Percentiles rank a stretch among this genome's conserved stretches.
phyloP scores from a whole-genome alignment of 2,797 vertebrate genomes.

The Crocodylus rhombifer region DNA sequence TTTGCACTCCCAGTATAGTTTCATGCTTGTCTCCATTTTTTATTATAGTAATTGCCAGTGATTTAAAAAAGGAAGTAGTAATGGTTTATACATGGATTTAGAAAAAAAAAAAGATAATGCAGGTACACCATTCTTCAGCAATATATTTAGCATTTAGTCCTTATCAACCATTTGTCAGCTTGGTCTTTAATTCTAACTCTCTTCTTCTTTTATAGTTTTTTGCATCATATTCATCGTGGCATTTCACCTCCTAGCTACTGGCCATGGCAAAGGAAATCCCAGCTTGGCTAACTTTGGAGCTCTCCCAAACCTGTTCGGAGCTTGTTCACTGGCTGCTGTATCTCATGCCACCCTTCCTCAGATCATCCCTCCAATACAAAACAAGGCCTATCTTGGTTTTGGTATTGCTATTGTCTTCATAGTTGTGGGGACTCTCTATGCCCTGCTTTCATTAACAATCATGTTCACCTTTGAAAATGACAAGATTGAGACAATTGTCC shows the following conservation, averaged over 20 bases:
- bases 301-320: background rate
- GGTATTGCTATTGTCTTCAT: background rate
- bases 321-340: background rate
- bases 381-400: background rate
- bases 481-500: background rate
- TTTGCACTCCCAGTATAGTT: background rate
- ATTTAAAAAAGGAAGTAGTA: background rate
- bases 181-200: background rate
- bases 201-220: background rate
- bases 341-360: accelerated
- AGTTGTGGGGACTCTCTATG: background rate
- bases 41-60: background rate
- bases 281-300: background rate
- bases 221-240: accelerated
- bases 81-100: background rate
- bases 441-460: background rate
- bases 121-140: background rate
- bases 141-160: background rate
- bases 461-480: background rate
- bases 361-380: background rate
- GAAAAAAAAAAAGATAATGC: background rate
- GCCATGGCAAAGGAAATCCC: background rate
- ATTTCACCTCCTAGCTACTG: background rate
- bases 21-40: background rate
- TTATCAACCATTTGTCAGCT: background rate